These are phyloP conservation scores for Gymnothorax javanicus DNA, from an alignment of 2,797 vertebrate genomes.

Conservation along the genomic window DNA sequence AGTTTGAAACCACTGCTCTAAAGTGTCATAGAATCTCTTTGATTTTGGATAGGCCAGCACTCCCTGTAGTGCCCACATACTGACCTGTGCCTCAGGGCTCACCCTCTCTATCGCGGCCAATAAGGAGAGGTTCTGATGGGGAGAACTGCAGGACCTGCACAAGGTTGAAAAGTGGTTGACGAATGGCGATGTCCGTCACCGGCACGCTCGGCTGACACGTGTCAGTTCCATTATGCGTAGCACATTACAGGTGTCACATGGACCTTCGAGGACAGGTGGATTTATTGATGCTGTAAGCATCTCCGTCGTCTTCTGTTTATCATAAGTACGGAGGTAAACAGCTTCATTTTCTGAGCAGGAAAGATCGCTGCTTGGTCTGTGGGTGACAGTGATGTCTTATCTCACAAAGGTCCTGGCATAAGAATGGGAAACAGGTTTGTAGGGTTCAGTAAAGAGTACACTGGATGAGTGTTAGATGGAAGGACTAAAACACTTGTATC, in stretches of 20 bases:
- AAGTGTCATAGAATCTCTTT: too few relatives aligned
- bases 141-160: background rate
- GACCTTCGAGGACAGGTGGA: background rate
- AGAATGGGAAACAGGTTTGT: background rate
- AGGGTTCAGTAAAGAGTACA: background rate
- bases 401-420: background rate
- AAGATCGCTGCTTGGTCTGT: background rate
- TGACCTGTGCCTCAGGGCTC: background rate
- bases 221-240: slow-evolving; percentile 1
- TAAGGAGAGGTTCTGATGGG: background rate
- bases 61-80: background rate
- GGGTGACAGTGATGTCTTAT: background rate
- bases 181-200: background rate
- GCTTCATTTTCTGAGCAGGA: background rate
- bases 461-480: background rate
- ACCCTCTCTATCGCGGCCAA: background rate
- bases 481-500: background rate
- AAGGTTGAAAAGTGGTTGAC: slow-evolving; percentile 8
- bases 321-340: background rate
- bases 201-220: background rate
- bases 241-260: background rate
- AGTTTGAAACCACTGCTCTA: too few relatives aligned
- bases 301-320: background rate
- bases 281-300: slow-evolving; percentile 4
- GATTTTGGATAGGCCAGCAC: background rate